Evolutionary conservation across 2,888 invertebrate genomes (phyloP), one percentile per base, ranked within the genome.

Genomic region (Hypolimnas misippus): DNA sequence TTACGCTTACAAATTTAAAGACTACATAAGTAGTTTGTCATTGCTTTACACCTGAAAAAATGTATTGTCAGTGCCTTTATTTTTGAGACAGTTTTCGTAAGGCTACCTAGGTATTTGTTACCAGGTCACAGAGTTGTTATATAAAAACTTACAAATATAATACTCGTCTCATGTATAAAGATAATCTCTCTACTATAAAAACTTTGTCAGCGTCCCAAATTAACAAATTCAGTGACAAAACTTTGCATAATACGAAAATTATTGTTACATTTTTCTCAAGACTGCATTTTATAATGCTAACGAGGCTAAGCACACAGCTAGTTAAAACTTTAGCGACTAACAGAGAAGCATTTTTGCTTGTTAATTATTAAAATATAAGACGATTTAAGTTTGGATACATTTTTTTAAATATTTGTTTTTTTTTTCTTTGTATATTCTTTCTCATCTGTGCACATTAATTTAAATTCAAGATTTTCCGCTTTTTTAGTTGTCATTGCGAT

Each of bases 261-360:
- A 5, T 17, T 12, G 16, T 16, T 31, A 10, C 14, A 12, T 14
- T 19, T 40, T 29, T 6, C 29, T 42, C 19, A 51, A 31, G 40
- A 57, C 17, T 29, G 16, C 38, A 29, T 17, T 21, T 21, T 5
- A 50, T 29, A 50, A 57, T 29, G 21, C 31, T 17, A 57, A 40
- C 51, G 14, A 42, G 40, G 17, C 29, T 40, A 50, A 50, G 40
- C 40, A 51, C 12, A 42, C 31, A 42, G 40, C 51, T 21, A 40
- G 51, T 42, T 58, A 58, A 58, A 58, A 58, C 40, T 58, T 42
- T 40, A 19, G 29, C 38, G 51, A 51, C 50, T 31, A 38, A 57
- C 19, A 58, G 49, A 58, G 40, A 51, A 51, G 31, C 57, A 51
- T 51, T 58, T 40, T 40, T 31, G 51, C 19, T 58, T 40, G 29